Percentiles rank a stretch among this genome's conserved stretches.
Evolutionary conservation across 2,113 vertebrate species (phyloP).

Genomic region (Xyrauchen texanus): DNA sequence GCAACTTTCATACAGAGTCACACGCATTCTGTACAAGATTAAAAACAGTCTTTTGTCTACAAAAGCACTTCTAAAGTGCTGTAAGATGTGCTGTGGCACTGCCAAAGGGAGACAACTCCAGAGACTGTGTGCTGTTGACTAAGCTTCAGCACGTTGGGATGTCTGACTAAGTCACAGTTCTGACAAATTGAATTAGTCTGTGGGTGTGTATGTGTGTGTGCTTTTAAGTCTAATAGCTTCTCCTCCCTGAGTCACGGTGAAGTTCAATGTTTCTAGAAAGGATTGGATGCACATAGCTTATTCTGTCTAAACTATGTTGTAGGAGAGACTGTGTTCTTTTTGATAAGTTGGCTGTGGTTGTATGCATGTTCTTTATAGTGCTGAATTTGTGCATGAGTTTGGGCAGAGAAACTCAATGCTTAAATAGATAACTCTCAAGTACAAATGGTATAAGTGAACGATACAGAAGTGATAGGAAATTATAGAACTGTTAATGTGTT

Average conservation of each 20-base stretch:
- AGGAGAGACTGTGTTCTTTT: constrained; percentile 1
- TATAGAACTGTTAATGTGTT: constrained; percentile 35
- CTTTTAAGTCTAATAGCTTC: constrained; percentile 35
- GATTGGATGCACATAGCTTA: constrained; percentile 14
- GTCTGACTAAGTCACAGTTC: constrained; percentile 39
- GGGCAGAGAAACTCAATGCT: background rate
- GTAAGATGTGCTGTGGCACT: constrained; percentile 17
- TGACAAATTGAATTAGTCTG: constrained; percentile 36
- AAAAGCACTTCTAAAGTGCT: constrained; percentile 5
- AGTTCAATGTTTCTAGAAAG: background rate
- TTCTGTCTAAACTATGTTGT: background rate
- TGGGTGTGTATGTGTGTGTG: constrained; percentile 17
- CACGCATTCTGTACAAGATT: constrained; percentile 22
- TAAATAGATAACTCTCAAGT: background rate
- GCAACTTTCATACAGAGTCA: constrained; percentile 9
- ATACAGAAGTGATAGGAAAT: background rate
- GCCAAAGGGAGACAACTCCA: constrained; percentile 16
- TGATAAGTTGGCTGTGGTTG: constrained; percentile 3
- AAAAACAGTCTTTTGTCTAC: background rate
- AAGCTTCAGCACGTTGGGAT: constrained; percentile 24
- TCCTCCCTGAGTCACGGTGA: constrained; percentile 15
- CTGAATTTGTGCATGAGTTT: background rate
- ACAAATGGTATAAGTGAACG: constrained; percentile 17
- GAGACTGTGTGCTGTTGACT: constrained; percentile 30
- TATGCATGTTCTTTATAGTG: constrained; percentile 2